Base-by-base conservation (phyloP, 2,113 vertebrate species). In the Mandrillus leucophaeus region DNA sequence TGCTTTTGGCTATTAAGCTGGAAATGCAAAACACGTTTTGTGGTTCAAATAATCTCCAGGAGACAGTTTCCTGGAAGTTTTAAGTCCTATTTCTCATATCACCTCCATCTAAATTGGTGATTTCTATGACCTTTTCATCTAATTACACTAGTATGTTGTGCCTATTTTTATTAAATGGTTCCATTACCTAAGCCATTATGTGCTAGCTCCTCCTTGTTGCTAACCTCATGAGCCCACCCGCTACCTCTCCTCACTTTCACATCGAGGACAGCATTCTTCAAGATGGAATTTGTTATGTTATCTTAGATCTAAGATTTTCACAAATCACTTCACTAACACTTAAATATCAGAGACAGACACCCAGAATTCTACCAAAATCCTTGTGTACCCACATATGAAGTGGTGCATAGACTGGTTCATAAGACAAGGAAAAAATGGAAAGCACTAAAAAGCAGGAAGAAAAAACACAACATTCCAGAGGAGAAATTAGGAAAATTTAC, bases 61-160 rank as follows among this genome's bases (percentile, higher is more conserved):
- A 99, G 97, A 98, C 97, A 97, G 95, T 98, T 99, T 99, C 98
- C 98, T 98, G 99, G 98, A 99, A 98, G 96, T 98, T 98, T 98
- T 96, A 97, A 98, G 95, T 92, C 98, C 80, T 86, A 40, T 98
- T 98, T 98, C 98, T 98, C 98, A 90, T 96, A 91, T 98, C 97
- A 90, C 93, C 82, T 97, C 95, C 43, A 2, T 97, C 97, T 98
- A 97, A 98, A 98, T 30, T 97, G 98, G 98, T 96, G 96, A 96
- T 98, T 98, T 98, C 96, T 96, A 81, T 98, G 98, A 98, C 96
- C 98, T 98, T 98, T 97, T 88, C 94, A 32, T 93, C 98, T 98
- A 98, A 98, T 98, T 98, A 98, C 98, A 87, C 40, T 72, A 95
- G 93, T 59, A 93, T 86, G 97, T 95, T 96, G 95, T 97, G 95